phyloP scores from a whole-genome alignment of 1,140 invertebrate genomes.

The Drosophila bipectinata region DNA sequence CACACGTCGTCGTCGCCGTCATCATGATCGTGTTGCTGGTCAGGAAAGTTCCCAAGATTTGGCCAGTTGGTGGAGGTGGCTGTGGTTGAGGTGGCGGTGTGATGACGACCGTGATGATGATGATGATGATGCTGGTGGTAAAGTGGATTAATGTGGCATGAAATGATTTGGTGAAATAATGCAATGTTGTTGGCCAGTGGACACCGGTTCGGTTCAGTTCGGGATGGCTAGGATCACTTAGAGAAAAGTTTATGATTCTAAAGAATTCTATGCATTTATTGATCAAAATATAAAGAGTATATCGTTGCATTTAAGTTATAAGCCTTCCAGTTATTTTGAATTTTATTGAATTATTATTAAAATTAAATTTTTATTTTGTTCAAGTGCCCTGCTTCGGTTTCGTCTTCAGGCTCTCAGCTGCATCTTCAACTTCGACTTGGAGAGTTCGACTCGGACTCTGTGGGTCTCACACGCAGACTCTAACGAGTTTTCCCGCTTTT shows the following conservation, averaged over 20 bases:
- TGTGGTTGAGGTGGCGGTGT: slow-evolving; percentile 26
- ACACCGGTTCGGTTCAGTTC: slow-evolving; percentile 60
- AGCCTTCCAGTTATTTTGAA: too few species aligned
- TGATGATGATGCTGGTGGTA: slow-evolving; percentile 75
- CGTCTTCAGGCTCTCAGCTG: slow-evolving; percentile 8
- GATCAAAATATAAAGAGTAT: too few species aligned
- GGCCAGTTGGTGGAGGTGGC: slow-evolving; percentile 22
- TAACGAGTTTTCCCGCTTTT: slow-evolving; percentile 70
- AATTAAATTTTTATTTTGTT: slow-evolving; percentile 4
- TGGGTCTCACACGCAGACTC: slow-evolving; percentile 71
- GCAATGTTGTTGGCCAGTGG: slow-evolving; percentile 55
- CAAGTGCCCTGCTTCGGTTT: slow-evolving; percentile 23
- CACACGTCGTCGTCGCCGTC: slow-evolving; percentile 68
- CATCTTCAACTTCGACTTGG: slow-evolving; percentile 24
- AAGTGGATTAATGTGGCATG: slow-evolving; percentile 83
- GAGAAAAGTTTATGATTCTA: slow-evolving; percentile 2
- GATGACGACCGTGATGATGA: slow-evolving; percentile 37
- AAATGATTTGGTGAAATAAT: slow-evolving; percentile 82
- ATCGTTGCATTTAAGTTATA: too few species aligned
- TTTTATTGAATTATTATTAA: background rate
- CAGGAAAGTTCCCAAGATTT: slow-evolving; percentile 69
- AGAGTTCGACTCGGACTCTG: slow-evolving; percentile 17
- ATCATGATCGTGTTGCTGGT: slow-evolving; percentile 39
- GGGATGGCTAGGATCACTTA: slow-evolving; percentile 34
- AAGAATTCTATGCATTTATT: too few species aligned